phyloP scores from a whole-genome alignment of 2,113 vertebrate species.

The Todiramphus saurophagus region DNA sequence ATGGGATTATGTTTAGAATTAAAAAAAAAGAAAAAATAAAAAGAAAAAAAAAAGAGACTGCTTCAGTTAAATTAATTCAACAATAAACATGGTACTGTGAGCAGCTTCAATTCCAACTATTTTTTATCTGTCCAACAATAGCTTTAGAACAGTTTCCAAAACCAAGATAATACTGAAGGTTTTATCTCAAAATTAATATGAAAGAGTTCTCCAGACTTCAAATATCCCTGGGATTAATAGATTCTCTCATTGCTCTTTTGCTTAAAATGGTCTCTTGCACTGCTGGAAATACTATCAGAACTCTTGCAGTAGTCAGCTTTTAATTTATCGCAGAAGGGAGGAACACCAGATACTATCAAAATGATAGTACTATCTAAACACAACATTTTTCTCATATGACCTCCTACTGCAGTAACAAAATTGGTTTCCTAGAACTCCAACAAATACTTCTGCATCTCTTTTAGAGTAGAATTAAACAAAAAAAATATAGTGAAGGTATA shows the following conservation, averaged over 20 bases:
- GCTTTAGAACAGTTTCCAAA: constrained; percentile 12
- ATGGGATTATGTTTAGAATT: background rate
- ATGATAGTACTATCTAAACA: constrained; percentile 54
- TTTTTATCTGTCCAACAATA: background rate
- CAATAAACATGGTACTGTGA: background rate
- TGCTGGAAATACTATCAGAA: constrained; percentile 52
- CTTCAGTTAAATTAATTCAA: constrained; percentile 20
- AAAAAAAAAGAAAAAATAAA: background rate
- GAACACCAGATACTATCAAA: constrained; percentile 62
- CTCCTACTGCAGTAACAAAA: constrained; percentile 63
- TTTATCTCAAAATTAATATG: constrained; percentile 33
- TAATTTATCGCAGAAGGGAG: constrained; percentile 56
- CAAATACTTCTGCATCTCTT: constrained; percentile 33
- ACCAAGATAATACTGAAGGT: background rate
- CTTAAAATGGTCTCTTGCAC: constrained; percentile 47
- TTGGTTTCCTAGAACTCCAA: constrained; percentile 53
- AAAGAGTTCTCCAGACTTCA: constrained; percentile 32
- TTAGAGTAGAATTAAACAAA: constrained; percentile 46
- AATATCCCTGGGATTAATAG: constrained; percentile 29
- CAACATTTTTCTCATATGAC: constrained; percentile 58
- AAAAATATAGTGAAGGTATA: background rate
- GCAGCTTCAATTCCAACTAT: background rate
- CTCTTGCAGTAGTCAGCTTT: constrained; percentile 49
- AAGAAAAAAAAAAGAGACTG: background rate
- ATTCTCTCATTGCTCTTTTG: constrained; percentile 35